Percentiles rank a stretch among this genome's conserved stretches.
These are phyloP conservation scores for Apomyelois bistriatella DNA, from an alignment of 2,888 invertebrate species.

Conservation along the genomic window DNA sequence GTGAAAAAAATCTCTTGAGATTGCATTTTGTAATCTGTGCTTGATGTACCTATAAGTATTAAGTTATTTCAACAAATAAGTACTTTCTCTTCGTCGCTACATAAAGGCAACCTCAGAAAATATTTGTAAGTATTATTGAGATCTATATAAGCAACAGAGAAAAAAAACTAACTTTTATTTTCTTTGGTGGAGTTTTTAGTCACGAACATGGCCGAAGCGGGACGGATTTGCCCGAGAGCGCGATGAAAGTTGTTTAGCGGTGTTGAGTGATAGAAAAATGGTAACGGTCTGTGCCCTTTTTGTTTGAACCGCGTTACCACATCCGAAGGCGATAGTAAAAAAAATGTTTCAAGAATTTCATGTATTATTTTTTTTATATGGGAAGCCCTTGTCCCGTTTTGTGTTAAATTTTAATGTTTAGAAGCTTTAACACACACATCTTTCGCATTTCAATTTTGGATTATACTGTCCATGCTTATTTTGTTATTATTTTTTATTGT, in stretches of 20 bases:
- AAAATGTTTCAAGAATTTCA: slow-evolving; percentile 14
- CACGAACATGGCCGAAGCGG: slow-evolving; percentile 25
- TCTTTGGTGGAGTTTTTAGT: slow-evolving; percentile 21
- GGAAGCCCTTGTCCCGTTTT: too few relatives aligned
- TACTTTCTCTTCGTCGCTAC: slow-evolving; percentile 4
- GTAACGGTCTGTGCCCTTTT: neutral
- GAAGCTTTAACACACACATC: too few relatives aligned
- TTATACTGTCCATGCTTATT: too few relatives aligned
- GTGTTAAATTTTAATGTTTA: too few relatives aligned
- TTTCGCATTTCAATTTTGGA: too few relatives aligned
- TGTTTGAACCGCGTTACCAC: neutral
- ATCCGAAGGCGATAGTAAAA: too few relatives aligned
- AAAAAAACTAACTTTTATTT: slow-evolving; percentile 32
- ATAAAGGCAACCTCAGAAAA: neutral
- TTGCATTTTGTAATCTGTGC: too few relatives aligned
- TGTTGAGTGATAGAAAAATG: slow-evolving; percentile 32
- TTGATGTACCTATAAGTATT: too few relatives aligned
- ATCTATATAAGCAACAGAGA: slow-evolving; percentile 17
- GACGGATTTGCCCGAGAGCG: slow-evolving; percentile 25
- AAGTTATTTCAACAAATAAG: neutral
- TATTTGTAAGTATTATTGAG: slow-evolving; percentile 10
- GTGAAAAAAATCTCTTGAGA: too few relatives aligned
- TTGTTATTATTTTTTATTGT: too few relatives aligned
- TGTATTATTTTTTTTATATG: too few relatives aligned
- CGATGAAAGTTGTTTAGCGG: slow-evolving; percentile 47